phyloP scores from a whole-genome alignment of 2,888 invertebrate genomes.

The Rhagium mordax region DNA sequence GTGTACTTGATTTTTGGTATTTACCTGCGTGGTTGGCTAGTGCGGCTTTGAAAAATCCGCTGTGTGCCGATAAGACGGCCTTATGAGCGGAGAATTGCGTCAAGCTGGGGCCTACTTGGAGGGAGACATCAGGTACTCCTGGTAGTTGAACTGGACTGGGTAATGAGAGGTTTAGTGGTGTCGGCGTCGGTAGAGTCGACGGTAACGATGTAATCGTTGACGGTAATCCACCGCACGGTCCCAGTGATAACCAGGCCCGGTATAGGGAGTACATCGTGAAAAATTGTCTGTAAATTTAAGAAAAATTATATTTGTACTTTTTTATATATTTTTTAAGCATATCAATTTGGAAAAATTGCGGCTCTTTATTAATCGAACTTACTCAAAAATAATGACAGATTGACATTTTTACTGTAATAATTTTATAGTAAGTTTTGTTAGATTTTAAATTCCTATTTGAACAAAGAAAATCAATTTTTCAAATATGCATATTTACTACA shows the following conservation, averaged over 20 bases:
- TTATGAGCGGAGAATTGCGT: slow-evolving; percentile 81
- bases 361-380: no score
- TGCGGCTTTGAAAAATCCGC: slow-evolving; percentile 82
- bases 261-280: slow-evolving; percentile 69
- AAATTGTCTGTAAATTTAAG: slow-evolving; percentile 18
- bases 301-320: background rate
- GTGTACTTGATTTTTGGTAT: background rate
- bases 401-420: no score
- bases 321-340: no score
- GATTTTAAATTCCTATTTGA: no score
- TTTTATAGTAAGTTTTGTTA: no score
- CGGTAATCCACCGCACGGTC: slow-evolving; percentile 58
- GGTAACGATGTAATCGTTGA: slow-evolving; percentile 43
- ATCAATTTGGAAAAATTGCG: no score
- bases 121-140: slow-evolving; percentile 74
- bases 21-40: slow-evolving; percentile 68
- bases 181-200: slow-evolving; percentile 44
- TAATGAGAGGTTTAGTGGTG: slow-evolving; percentile 57
- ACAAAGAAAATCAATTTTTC: no score
- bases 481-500: no score
- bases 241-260: slow-evolving; percentile 69
- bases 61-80: slow-evolving; percentile 77
- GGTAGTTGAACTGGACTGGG: slow-evolving; percentile 51
- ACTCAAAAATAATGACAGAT: no score
- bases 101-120: slow-evolving; percentile 77